Conservation (phyloP, 2,888 invertebrate genomes). For the Diaprepes abbreviatus region DNA sequence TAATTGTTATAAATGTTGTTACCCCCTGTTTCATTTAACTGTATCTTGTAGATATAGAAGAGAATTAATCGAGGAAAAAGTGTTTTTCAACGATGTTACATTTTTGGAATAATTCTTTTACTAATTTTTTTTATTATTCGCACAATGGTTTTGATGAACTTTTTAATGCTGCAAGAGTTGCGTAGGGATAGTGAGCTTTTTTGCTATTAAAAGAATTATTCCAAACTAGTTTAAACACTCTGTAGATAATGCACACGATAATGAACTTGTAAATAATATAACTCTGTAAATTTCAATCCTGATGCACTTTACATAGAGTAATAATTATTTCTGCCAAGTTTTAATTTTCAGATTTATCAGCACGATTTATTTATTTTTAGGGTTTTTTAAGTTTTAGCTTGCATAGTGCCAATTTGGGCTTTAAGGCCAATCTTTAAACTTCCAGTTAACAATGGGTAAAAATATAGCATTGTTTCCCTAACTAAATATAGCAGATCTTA, state of each 20-base stretch:
- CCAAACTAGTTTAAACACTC: neutral
- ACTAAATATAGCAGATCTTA: neutral
- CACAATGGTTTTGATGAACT: too few species aligned
- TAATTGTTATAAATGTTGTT: slow-evolving; percentile 25
- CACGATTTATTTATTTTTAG: neutral
- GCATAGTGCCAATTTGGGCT: neutral
- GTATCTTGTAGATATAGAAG: slow-evolving; percentile 5
- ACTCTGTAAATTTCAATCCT: slow-evolving; percentile 2
- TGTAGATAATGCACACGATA: slow-evolving; percentile 4
- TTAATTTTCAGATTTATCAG: neutral
- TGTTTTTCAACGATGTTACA: too few species aligned
- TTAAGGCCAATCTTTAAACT: neutral
- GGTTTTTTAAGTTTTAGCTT: neutral
- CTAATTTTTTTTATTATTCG: too few species aligned
- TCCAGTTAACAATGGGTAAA: neutral
- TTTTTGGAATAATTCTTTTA: slow-evolving; percentile 10
- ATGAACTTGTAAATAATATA: slow-evolving; percentile 5
- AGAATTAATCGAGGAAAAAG: neutral
- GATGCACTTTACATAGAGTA: neutral
- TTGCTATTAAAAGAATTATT: neutral
- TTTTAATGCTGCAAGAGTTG: too few species aligned
- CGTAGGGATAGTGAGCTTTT: too few species aligned
- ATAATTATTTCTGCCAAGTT: neutral
- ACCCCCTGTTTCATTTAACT: slow-evolving; percentile 16
- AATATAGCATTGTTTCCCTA: neutral